Conservation (phyloP, 2,797 vertebrate species). For the Glyptemys insculpta region DNA sequence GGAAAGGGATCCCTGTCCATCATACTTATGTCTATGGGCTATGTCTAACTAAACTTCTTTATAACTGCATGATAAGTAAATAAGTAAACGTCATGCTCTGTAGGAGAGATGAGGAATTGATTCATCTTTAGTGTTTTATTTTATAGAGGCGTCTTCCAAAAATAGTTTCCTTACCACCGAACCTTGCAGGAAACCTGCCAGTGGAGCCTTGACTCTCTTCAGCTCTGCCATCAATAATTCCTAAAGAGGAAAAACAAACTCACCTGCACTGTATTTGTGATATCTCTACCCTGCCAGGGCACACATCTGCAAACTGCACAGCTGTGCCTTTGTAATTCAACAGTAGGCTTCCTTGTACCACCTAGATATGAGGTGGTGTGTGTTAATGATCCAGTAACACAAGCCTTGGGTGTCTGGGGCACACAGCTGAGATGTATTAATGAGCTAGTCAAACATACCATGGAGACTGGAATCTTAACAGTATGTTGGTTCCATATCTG, state of each 20-base stretch:
- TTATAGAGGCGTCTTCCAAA: background rate
- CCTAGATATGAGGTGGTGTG: accelerated
- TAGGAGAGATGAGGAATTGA: background rate
- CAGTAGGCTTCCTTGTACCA: background rate
- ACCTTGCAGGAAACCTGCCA: background rate
- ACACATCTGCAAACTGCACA: background rate
- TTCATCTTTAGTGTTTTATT: background rate
- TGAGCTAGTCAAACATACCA: background rate
- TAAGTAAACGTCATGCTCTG: background rate
- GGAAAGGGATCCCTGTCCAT: background rate
- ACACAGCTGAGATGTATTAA: accelerated
- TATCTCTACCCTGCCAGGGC: background rate
- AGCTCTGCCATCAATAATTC: background rate
- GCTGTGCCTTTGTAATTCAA: background rate
- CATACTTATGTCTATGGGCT: background rate
- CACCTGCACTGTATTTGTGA: background rate
- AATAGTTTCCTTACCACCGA: background rate
- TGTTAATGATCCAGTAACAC: background rate
- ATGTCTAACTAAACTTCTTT: background rate
- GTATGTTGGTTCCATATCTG: background rate
- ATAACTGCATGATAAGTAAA: background rate
- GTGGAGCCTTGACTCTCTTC: background rate
- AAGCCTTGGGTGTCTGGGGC: background rate
- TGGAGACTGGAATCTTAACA: background rate
- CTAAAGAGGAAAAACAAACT: background rate